Conservation (phyloP, 2,888 invertebrate species). For the Lamellibrachia satsuma region DNA sequence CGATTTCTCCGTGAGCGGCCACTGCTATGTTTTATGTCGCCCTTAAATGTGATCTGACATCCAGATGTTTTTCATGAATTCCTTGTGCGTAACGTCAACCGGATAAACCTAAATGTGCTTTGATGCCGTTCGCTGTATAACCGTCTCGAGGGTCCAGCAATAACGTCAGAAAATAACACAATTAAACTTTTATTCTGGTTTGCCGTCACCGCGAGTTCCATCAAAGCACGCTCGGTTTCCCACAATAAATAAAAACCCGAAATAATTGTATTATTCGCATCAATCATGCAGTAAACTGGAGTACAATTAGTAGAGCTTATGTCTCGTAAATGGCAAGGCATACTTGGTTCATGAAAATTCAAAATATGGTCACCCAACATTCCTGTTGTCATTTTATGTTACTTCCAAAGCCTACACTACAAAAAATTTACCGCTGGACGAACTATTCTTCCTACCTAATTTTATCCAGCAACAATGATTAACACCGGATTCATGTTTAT, state of each 20-base stretch:
- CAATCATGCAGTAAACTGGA: background rate
- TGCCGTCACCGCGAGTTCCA: slow-evolving; percentile 9
- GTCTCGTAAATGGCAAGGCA: background rate
- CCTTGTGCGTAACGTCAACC: background rate
- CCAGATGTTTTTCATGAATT: background rate
- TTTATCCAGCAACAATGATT: no score
- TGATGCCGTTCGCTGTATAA: background rate
- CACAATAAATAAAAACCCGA: background rate
- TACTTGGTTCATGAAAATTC: background rate
- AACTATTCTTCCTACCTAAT: no score
- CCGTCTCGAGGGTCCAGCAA: background rate
- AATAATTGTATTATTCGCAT: background rate
- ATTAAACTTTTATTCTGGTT: background rate
- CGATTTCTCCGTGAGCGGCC: background rate
- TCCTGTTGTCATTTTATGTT: background rate
- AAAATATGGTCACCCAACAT: background rate
- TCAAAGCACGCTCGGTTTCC: background rate
- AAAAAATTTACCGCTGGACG: background rate
- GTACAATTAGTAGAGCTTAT: background rate
- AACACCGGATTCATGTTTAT: background rate
- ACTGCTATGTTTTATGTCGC: background rate
- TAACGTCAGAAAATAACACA: background rate
- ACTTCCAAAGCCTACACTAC: background rate
- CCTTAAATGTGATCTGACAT: background rate
- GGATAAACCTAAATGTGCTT: background rate